Evolutionary conservation across 2,888 invertebrate species (phyloP), one percentile per base, ranked within the genome.

Genomic region (Heteromyza rotundicornis): DNA sequence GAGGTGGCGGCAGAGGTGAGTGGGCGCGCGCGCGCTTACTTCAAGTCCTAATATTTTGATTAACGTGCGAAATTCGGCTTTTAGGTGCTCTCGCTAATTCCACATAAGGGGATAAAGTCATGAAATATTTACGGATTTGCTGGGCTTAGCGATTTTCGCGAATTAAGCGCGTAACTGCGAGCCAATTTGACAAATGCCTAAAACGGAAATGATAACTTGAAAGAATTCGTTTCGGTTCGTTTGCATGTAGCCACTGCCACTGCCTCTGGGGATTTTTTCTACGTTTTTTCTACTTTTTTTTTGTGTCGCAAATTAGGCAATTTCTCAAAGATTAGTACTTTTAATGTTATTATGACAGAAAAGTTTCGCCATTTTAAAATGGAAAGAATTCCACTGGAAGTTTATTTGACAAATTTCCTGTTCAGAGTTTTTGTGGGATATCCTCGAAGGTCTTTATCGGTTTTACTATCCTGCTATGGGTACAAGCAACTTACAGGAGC

Each of bases 31-130:
- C n/a, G n/a, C n/a, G n/a, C n/a, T n/a, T n/a, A n/a, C n/a, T n/a
- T n/a, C n/a, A n/a, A n/a, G 64, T 65, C 65, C 75, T 71, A 70
- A 70, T 70, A 71, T 80, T 79, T 80, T 80, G 80, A 79, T 80
- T 79, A 80, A 80, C 80, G 79, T 76, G 66, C 70, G 67, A 68
- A 69, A 67, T 68, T 50, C 24, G 50, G 44, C 49, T 64, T 68
- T 68, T 64, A 60, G 56, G 64, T 64, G 60, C 58, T 68, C 56
- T 68, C 68, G 68, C 64, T 77, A 76, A 76, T 76, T 72, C 74
- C 67, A 71, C 73, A 73, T 75, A 75, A 78, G 75, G 73, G 77
- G 73, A 76, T 75, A 76, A 78, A 75, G 63, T 75, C 73, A 72
- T 75, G 75, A 78, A 75, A 77, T 77, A 77, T 77, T 76, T 70